A percentile compares a stretch with the other conserved stretches of the same genome.
phyloP scores from a whole-genome alignment of 2,113 vertebrate species.

The Salminus brasiliensis region DNA sequence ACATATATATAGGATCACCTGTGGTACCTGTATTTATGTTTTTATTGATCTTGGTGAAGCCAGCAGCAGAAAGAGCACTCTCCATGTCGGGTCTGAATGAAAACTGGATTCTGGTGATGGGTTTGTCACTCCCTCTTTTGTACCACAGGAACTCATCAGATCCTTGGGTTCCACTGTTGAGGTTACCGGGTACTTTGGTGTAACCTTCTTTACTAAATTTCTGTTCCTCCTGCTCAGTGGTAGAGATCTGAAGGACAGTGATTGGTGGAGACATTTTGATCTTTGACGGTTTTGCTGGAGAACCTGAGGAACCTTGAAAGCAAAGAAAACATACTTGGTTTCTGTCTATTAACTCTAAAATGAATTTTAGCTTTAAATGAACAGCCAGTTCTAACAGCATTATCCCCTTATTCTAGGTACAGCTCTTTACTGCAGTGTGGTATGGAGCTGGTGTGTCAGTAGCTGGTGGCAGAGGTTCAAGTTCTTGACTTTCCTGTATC shows the following conservation, averaged over 20 bases:
- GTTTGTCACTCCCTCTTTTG: background rate
- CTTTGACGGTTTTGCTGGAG: background rate
- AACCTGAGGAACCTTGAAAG: background rate
- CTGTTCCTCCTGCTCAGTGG: background rate
- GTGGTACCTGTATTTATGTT: background rate
- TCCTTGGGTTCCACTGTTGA: background rate
- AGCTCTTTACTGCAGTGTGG: too few relatives aligned
- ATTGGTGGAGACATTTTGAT: background rate
- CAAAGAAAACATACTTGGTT: background rate
- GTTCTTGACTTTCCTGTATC: too few relatives aligned
- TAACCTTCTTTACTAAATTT: background rate
- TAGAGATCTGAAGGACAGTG: background rate
- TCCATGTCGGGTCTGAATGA: background rate
- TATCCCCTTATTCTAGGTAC: too few relatives aligned
- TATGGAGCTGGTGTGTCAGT: too few relatives aligned
- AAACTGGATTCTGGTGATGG: background rate
- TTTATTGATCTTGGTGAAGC: background rate
- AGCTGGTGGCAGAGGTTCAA: too few relatives aligned
- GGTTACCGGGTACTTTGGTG: background rate
- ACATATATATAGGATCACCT: background rate
- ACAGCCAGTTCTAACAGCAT: too few relatives aligned
- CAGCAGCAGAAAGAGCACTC: background rate
- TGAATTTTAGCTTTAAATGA: too few relatives aligned
- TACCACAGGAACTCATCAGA: background rate
- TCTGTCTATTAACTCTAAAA: too few relatives aligned